phyloP scores from a whole-genome alignment of 2,113 vertebrate genomes.

The Vicugna pacos region DNA sequence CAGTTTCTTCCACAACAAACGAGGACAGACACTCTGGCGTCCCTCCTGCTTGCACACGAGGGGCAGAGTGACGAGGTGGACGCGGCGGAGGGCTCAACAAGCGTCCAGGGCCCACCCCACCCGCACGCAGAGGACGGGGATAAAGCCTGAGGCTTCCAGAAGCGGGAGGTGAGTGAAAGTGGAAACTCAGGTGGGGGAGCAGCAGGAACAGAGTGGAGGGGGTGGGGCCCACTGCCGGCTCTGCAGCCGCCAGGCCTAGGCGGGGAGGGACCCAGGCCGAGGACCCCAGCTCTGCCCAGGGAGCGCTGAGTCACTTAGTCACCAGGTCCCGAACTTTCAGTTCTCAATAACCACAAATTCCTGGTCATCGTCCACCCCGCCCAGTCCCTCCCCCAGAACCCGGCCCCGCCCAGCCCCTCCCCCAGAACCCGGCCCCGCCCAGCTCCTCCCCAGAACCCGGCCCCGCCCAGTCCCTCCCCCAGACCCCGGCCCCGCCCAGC shows the following conservation, averaged over 20 bases:
- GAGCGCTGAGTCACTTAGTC: too few relatives aligned
- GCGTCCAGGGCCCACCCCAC: too few relatives aligned
- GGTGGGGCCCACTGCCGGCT: rapidly evolving
- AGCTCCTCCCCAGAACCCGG: rapidly evolving
- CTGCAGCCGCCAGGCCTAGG: rapidly evolving
- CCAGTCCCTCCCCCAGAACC: too few relatives aligned
- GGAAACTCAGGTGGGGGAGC: rapidly evolving
- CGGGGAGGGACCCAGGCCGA: rapidly evolving
- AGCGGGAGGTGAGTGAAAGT: rapidly evolving
- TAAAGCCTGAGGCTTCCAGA: neutral
- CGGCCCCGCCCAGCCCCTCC: too few relatives aligned
- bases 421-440: too few relatives aligned
- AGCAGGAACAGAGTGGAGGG: rapidly evolving
- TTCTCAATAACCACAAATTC: neutral
- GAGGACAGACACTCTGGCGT: rapidly evolving
- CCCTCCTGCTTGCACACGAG: neutral
- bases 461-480: too few relatives aligned
- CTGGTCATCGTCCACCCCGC: rapidly evolving
- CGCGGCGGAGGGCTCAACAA: rapidly evolving
- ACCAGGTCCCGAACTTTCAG: neutral
- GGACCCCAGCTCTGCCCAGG: too few relatives aligned
- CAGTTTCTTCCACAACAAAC: rapidly evolving
- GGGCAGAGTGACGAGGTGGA: neutral
- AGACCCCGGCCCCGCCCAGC: rapidly evolving
- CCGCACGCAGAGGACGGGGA: neutral